These are phyloP conservation scores for Crambe crambe DNA, from an alignment of 37 sponge, comb jelly and placozoan genomes.

Conservation along the genomic window DNA sequence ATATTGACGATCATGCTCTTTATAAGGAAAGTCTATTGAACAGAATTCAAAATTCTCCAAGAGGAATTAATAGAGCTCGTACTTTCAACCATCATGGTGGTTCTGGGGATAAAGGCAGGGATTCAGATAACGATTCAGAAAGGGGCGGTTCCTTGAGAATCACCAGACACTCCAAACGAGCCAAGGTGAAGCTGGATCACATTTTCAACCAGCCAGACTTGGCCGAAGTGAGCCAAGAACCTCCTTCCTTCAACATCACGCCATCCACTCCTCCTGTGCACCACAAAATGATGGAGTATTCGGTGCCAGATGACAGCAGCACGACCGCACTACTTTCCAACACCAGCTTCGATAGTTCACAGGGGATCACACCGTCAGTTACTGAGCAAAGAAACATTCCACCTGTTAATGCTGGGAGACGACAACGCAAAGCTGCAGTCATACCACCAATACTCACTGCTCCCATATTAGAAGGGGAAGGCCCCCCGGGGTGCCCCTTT, in stretches of 20 bases:
- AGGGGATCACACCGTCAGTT: not conserved
- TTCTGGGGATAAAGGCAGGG: not conserved
- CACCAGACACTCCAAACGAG: conserved; percentile 65
- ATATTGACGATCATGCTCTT: not conserved
- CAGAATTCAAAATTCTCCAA: not conserved
- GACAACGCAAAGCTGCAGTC: conserved; percentile 20
- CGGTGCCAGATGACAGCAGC: not conserved
- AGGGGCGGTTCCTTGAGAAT: conserved; percentile 50
- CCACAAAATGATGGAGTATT: not conserved
- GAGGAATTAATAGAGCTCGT: conserved; percentile 11
- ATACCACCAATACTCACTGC: conserved; percentile 5
- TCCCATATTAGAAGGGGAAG: not conserved
- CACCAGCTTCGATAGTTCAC: not conserved
- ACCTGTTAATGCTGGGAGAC: not conserved
- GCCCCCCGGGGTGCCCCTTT: conserved; percentile 5
- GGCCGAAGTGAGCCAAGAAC: not conserved
- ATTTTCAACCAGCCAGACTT: conserved; percentile 9
- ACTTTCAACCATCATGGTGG: conserved; percentile 32
- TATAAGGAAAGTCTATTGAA: not conserved
- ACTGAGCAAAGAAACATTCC: not conserved
- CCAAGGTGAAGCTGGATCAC: conserved; percentile 4
- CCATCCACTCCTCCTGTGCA: not conserved
- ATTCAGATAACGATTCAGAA: conserved; percentile 6
- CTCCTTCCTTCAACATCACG: conserved; percentile 8
- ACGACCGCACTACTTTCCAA: too few species aligned